Conservation (phyloP, 2,113 vertebrate species). For the Oenanthe melanoleuca region DNA sequence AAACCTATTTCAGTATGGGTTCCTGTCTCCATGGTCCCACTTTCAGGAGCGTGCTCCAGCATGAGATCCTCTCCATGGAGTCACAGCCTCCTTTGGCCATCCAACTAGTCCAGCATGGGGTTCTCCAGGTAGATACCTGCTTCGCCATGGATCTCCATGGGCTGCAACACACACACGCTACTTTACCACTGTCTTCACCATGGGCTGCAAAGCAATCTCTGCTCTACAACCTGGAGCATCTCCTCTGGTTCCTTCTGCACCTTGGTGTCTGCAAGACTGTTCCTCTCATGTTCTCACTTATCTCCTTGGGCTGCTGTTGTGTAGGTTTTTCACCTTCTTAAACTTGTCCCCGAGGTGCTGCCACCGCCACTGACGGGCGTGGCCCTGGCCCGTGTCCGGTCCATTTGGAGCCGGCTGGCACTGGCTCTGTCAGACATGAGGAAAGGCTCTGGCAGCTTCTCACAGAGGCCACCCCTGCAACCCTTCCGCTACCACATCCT, state of each 20-base stretch:
- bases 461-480: accelerated
- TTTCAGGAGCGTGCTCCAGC: neutral
- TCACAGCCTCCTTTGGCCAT: neutral
- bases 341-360: no score
- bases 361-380: accelerated
- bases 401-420: neutral
- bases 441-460: neutral
- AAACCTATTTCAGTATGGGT: accelerated
- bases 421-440: accelerated
- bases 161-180: neutral
- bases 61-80: accelerated
- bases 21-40: neutral
- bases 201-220: accelerated
- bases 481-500: accelerated
- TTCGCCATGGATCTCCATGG: neutral
- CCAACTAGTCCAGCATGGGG: neutral
- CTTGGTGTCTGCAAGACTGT: neutral
- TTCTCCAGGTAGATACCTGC: neutral
- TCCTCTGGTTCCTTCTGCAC: neutral
- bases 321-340: neutral
- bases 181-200: neutral
- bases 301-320: neutral
- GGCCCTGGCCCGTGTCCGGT: accelerated
- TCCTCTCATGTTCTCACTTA: neutral
- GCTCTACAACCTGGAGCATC: accelerated